Percentiles rank a stretch among this genome's conserved stretches.
Conservation (phyloP, 2,888 invertebrate species). For the Xylocampa areola region DNA sequence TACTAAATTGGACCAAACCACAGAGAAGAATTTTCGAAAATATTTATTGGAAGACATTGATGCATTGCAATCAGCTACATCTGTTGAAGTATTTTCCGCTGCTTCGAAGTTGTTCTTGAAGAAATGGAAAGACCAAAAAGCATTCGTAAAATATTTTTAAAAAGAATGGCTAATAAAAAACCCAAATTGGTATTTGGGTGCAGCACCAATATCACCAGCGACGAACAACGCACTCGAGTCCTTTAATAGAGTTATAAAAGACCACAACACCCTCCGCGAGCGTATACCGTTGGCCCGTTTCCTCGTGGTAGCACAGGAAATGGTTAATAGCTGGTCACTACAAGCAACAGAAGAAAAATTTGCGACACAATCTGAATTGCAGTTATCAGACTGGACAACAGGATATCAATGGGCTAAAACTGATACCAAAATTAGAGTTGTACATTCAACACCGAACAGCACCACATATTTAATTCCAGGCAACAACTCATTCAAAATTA, state of each 20-base stretch:
- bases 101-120: conserved; percentile 16
- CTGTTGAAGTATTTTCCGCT: conserved; percentile 7
- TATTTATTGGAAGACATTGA: conserved; percentile 6
- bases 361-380: conserved; percentile 13
- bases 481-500: conserved; percentile 22
- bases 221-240: conserved; percentile 13
- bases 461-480: conserved; percentile 23
- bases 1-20: conserved; percentile 13
- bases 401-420: conserved; percentile 32
- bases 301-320: conserved; percentile 14
- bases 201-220: conserved; percentile 4
- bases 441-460: conserved; percentile 19
- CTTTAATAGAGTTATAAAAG: conserved; percentile 13
- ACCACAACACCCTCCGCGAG: conserved; percentile 8
- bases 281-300: conserved; percentile 14
- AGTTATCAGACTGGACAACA: conserved; percentile 23
- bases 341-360: conserved; percentile 14
- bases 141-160: conserved; percentile 22
- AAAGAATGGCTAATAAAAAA: conserved; percentile 23
- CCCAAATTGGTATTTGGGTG: conserved; percentile 22
- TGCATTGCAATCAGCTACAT: conserved; percentile 13
- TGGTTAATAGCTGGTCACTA: conserved; percentile 23
- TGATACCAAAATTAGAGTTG: conserved; percentile 25
- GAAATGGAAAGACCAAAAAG: conserved; percentile 24
- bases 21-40: conserved; percentile 16